Evolutionary conservation across 2,113 vertebrate genomes (phyloP), one percentile per base, ranked within the genome.

Genomic region (Ceyx melanurus): DNA sequence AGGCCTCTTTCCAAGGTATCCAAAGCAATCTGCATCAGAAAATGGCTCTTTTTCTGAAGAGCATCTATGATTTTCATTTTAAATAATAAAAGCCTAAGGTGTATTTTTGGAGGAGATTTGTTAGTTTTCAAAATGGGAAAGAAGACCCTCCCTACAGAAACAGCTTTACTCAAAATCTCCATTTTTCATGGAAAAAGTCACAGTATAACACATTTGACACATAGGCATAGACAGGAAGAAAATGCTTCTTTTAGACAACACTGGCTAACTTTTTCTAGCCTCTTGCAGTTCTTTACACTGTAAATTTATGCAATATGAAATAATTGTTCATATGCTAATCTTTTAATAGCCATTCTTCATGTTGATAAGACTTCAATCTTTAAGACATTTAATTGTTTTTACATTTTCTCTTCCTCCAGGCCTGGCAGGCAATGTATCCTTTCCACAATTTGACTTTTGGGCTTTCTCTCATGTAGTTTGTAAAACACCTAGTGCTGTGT

Each of bases 401-500:
- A 80, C 25, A 91, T 88, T 95, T 90, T 81, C 54, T 94, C 77
- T 89, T 90, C 45, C 33, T 84, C 15, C 13, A 74, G 48, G 53
- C n/a, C 86, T 66, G 51, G 70, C 40, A 76, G 37, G 40, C 65
- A 78, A 35, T 37, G 48, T 84, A 84, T 88, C 53, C 26, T 43
- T 86, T 82, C 35, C 67, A 87, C 20, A 31, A 4, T 82, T 83
- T 86, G 67, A 72, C 48, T 84, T 93, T 80, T 64, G 82, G 31
- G 58, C 54, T 86, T 88, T 88, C 9, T 40, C 12, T 48, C 64
- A 28, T 40, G 58, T 77, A 72, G 29, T 21, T 26, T 40, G 21
- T 31, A 28, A n/a, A n/a, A 56, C 10, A 92, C 71, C 80, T 94
- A 68, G 20, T 91, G 94, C 28, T 74, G 19, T 3, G 3, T 78